These are phyloP conservation scores for Drosophila birchii DNA, from an alignment of 2,888 invertebrate genomes.

Conservation along the genomic window DNA sequence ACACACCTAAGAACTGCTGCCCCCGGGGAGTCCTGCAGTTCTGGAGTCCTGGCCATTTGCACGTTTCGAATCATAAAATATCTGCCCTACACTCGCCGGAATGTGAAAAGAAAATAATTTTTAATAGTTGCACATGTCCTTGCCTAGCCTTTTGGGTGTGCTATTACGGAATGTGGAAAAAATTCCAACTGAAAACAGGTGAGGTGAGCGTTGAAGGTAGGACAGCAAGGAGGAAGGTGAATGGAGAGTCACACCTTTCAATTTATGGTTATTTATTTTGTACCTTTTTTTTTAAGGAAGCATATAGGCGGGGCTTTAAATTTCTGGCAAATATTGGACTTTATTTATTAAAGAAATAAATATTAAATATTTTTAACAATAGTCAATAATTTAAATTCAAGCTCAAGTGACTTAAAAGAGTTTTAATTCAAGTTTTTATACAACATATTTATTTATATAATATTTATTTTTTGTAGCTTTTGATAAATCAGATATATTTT, in stretches of 20 bases:
- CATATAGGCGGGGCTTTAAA: not conserved
- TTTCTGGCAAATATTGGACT: not conserved
- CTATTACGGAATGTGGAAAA: constrained; percentile 11
- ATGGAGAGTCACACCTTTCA: not conserved
- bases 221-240: not conserved
- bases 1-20: constrained; percentile 43
- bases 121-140: constrained; percentile 42
- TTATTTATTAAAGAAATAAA: too few species aligned
- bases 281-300: not conserved
- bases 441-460: too few species aligned
- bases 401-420: too few species aligned
- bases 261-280: too few species aligned
- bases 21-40: constrained; percentile 14
- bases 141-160: constrained; percentile 28
- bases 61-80: constrained; percentile 58
- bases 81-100: constrained; percentile 42
- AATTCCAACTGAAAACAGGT: constrained; percentile 9
- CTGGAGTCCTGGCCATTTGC: constrained; percentile 43
- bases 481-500: too few species aligned
- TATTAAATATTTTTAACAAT: too few species aligned
- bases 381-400: too few species aligned
- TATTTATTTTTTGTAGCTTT: not conserved
- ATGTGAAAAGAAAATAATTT: constrained; percentile 50
- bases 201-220: not conserved
- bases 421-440: too few species aligned